Percentiles rank a stretch among this genome's conserved stretches.
These are phyloP conservation scores for Ceryle rudis DNA, from an alignment of 2,797 vertebrate species.

Conservation along the genomic window DNA sequence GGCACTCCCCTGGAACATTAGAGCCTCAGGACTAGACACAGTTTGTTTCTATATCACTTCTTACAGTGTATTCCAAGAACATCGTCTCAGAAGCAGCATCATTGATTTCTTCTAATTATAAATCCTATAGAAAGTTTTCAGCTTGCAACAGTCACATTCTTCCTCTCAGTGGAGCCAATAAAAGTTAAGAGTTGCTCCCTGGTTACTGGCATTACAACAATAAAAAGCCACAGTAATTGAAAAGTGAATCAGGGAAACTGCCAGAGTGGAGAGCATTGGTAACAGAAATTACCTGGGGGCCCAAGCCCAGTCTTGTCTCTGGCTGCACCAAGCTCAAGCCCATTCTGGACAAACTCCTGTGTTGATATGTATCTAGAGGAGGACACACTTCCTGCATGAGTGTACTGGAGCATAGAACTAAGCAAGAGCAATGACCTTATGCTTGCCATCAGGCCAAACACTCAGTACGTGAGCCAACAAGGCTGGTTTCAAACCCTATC, in stretches of 20 bases:
- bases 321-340: not conserved
- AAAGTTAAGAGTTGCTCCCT: slow-evolving; percentile 41
- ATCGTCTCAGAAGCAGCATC: not conserved
- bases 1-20: not conserved
- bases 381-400: not conserved
- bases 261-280: not conserved
- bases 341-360: not conserved
- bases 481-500: not conserved
- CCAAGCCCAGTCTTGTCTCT: not conserved
- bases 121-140: slow-evolving; percentile 48
- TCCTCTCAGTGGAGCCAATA: slow-evolving; percentile 18
- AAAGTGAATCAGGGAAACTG: slow-evolving; percentile 34
- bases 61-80: not conserved
- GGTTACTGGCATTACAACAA: slow-evolving; percentile 21
- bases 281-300: not conserved
- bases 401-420: fast-evolving
- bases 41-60: not conserved
- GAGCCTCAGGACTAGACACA: not conserved
- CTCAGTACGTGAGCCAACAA: not conserved
- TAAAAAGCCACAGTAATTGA: slow-evolving; percentile 43
- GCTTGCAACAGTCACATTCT: not conserved
- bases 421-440: not conserved
- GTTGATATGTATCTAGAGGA: not conserved
- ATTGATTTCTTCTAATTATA: slow-evolving; percentile 54
- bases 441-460: not conserved